These are phyloP conservation scores for Albula goreensis DNA, from an alignment of 2,113 vertebrate genomes.

Conservation along the genomic window DNA sequence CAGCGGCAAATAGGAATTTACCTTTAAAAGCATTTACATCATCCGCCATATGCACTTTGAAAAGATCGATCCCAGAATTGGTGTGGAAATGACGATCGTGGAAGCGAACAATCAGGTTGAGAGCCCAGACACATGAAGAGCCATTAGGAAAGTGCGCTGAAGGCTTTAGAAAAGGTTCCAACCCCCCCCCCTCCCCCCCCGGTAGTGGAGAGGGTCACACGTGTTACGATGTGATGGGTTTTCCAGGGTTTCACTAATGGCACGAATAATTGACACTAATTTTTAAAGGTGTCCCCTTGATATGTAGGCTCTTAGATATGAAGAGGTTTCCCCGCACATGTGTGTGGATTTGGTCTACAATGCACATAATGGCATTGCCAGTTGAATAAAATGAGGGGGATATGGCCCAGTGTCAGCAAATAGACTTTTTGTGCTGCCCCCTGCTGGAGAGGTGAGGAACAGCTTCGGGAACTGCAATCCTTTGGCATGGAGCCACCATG, in stretches of 20 bases:
- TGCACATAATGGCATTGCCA: background rate
- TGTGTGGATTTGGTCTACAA: background rate
- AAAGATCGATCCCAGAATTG: background rate
- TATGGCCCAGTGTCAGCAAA: background rate
- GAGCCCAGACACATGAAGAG: background rate
- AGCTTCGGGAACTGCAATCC: background rate
- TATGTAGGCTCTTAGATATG: background rate
- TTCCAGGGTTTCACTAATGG: slow-evolving; percentile 4
- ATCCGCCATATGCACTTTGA: background rate
- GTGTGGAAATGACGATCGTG: background rate
- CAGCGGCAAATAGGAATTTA: background rate
- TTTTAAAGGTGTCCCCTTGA: background rate
- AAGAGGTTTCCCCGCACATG: background rate
- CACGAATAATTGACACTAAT: background rate
- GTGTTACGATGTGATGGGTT: background rate
- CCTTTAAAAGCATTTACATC: background rate
- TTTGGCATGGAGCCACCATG: too few species aligned
- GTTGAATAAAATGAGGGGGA: background rate
- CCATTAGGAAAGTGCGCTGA: background rate
- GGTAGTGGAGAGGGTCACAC: background rate
- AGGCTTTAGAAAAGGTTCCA: background rate
- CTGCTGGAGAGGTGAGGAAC: background rate
- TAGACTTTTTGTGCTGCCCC: background rate
- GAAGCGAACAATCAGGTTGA: background rate
- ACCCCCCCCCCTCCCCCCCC: background rate